phyloP scores from a whole-genome alignment of 2,797 vertebrate genomes.

The Sebastes jordani region DNA sequence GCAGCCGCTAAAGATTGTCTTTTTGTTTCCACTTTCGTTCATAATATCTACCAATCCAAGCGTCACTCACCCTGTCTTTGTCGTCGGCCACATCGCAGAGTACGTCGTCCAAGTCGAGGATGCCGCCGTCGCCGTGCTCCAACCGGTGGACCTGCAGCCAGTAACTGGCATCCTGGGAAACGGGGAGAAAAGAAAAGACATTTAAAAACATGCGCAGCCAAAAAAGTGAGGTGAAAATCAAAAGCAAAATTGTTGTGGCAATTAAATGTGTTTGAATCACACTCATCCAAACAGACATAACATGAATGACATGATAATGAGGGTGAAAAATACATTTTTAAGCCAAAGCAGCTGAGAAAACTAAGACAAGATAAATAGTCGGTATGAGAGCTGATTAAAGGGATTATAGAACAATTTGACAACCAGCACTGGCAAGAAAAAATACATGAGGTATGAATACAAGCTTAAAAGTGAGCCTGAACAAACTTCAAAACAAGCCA shows the following conservation, averaged over 20 bases:
- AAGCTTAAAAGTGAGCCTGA: neutral
- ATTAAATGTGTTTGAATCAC: neutral
- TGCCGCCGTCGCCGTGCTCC: slow-evolving; percentile 95
- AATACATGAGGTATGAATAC: neutral
- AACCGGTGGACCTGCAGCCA: slow-evolving; percentile 96
- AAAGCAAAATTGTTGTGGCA: neutral
- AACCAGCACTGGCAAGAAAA: neutral
- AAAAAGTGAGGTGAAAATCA: neutral
- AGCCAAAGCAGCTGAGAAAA: neutral
- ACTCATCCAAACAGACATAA: neutral
- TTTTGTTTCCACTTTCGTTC: accelerated
- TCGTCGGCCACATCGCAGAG: slow-evolving; percentile 96
- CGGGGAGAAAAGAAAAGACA: neutral
- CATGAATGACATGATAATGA: neutral
- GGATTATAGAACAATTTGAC: neutral
- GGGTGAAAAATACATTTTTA: neutral
- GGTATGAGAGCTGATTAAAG: neutral
- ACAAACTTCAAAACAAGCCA: neutral
- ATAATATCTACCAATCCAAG: neutral
- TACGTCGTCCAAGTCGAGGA: slow-evolving; percentile 93
- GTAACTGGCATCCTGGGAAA: slow-evolving; percentile 80
- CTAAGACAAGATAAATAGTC: neutral
- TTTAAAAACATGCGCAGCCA: neutral
- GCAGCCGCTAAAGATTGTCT: neutral
- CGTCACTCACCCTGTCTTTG: slow-evolving; percentile 93